Base-by-base conservation (phyloP, 2,888 invertebrate genomes). In the Eupithecia insigniata region DNA sequence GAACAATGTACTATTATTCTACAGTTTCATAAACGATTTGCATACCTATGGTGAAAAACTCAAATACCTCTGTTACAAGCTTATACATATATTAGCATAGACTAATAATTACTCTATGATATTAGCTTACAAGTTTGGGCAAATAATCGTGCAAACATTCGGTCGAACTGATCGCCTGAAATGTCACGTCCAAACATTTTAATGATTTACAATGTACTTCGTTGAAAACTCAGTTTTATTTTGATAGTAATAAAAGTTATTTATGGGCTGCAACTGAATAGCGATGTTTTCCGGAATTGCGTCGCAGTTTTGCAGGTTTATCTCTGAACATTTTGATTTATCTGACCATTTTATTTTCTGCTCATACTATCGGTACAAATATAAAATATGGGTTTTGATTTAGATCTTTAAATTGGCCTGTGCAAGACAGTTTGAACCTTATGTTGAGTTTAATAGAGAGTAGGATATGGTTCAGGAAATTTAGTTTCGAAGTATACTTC, bases 211-310 rank as follows among this genome's bases (percentile, higher is more conserved):
- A 26, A 34, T 36, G 64, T 64, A 26, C 36, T 64, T 14, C 16
- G 64, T 36, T 32, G 67, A 68, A 69, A 66, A 69, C 46, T 67
- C 55, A 64, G 62, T 67, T 73, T 43, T 66, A 64, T 70, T 67
- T 8, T 43, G 32, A 62, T 67, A 46, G 66, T 22, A 69, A 67
- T 72, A 67, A 66, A 67, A 34, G 30, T 55, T 36, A 66, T 71
- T 71, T 68, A 67, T 46, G 46, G 32, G 34, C 51, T 64, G 67
- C 55, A 67, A 55, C 34, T 34, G 62, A 36, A 22, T 62, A 36
- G 39, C 55, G 14, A 43, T 43, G 30, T 67, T 51, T 67, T 32
- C 67, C 61, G 36, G 60, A 61, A 66, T 71, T 26, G 62, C 62
- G 14, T n/a, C 64, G 64, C 34, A 60, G 64, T 34, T 64, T 64